Evolutionary conservation across 2,113 vertebrate species (phyloP), one percentile per base, ranked within the genome.

Genomic region (Rhizomys pruinosus): DNA sequence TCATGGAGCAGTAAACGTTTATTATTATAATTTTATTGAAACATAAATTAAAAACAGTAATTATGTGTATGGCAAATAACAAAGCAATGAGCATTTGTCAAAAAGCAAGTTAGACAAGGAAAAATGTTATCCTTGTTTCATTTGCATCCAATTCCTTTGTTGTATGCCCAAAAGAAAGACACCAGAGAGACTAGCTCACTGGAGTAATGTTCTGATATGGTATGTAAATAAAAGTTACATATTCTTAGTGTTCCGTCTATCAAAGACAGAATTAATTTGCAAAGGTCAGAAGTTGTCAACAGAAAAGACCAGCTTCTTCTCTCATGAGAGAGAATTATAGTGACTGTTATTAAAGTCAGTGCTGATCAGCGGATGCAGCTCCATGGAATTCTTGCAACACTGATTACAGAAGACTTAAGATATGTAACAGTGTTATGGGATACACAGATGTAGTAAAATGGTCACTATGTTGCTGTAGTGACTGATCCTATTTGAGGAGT

Each of bases 31-130:
- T 96, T 98, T 98, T 98, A 98, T 98, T 98, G 98, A 98, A 98
- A 97, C 98, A 98, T 98, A 98, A 98, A 98, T 98, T 98, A 98
- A 98, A 97, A 97, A 98, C 95, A 94, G 95, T 98, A 98, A 98
- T 98, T 98, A 98, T 95, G 95, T 80, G 12, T 97, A 97, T 96
- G 97, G 97, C 84, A 97, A 98, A 97, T 87, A 90, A 96, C 97
- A 97, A 98, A 98, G 97, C 97, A 97, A 95, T 96, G 80, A 68
- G 87, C 94, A 95, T 98, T 98, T 97, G 97, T 97, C 97, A 98
- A 94, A 92, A 93, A 96, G 97, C 97, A 97, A 96, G 91, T 94
- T 81, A 97, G 97, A 98, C 96, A 93, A 97, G 96, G 94, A 95
- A 97, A 98, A 97, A 93, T 95, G 78, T 82, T 91, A 52, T 95